These are phyloP conservation scores for Alectoris magna DNA, from an alignment of 2,797 vertebrate species.

Conservation along the genomic window DNA sequence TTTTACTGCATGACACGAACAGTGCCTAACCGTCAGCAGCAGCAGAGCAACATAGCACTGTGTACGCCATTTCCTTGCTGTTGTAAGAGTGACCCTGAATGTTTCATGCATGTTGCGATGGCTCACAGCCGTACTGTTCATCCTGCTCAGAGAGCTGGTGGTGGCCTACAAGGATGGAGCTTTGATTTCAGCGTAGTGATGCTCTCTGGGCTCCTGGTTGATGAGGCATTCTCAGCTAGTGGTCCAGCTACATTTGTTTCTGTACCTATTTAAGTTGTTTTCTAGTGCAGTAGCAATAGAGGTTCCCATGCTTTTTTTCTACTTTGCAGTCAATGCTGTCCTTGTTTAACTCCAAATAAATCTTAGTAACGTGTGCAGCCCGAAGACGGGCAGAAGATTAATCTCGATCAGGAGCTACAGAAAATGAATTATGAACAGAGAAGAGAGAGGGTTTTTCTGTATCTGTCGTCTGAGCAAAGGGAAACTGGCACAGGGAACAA, in stretches of 20 bases:
- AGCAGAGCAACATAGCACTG: background rate
- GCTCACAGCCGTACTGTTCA: background rate
- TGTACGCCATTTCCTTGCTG: fast-evolving
- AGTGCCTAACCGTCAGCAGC: background rate
- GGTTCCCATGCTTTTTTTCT: background rate
- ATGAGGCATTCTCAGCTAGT: background rate
- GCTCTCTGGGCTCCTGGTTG: background rate
- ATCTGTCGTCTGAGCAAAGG: background rate
- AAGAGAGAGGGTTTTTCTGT: background rate
- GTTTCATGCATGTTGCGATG: fast-evolving
- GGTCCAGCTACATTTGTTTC: background rate
- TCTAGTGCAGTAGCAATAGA: background rate
- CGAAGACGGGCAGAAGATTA: background rate
- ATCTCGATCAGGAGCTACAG: background rate
- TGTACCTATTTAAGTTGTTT: slow-evolving; percentile 3
- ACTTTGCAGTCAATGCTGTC: background rate
- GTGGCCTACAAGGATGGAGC: background rate
- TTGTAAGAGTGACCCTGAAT: background rate
- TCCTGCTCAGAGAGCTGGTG: background rate
- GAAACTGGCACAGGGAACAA: background rate
- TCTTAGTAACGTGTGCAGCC: background rate
- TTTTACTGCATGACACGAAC: background rate
- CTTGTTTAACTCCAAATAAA: slow-evolving; percentile 42
- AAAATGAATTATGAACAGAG: background rate
- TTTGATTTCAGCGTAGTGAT: slow-evolving; percentile 1